Evolutionary conservation across 1,140 invertebrate species (phyloP).

Genomic region (Pararge aegeria): DNA sequence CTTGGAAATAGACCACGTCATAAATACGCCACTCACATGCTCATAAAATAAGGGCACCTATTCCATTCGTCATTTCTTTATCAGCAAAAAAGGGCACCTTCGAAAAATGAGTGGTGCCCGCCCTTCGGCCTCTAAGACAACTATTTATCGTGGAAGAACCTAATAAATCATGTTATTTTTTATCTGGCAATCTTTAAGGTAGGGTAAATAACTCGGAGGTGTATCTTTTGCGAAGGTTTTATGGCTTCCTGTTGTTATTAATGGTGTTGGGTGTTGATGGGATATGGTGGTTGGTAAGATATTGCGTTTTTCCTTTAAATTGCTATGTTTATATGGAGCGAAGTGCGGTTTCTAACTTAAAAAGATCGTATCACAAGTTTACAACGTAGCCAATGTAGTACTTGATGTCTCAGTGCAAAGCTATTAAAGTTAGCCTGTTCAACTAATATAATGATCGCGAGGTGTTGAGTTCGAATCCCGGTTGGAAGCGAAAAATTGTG

Average conservation of each 20-base stretch:
- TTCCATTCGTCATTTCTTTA: conserved; percentile 72
- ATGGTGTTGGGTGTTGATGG: conserved; percentile 45
- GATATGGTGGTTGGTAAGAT: background rate
- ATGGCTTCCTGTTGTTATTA: conserved; percentile 44
- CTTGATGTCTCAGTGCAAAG: too few species aligned
- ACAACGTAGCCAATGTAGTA: too few species aligned
- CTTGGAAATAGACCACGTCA: conserved; percentile 34
- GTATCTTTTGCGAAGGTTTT: conserved; percentile 42
- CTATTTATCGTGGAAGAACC: conserved; percentile 65
- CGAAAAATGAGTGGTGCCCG: conserved; percentile 60
- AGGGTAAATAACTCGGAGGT: conserved; percentile 47
- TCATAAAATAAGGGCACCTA: conserved; percentile 56
- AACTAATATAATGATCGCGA: too few species aligned
- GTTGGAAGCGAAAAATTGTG: too few species aligned
- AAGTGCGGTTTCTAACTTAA: too few species aligned
- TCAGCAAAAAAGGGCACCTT: conserved; percentile 67
- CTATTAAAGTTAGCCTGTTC: too few species aligned
- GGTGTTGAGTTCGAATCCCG: too few species aligned
- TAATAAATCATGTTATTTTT: conserved; percentile 67
- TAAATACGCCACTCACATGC: conserved; percentile 29
- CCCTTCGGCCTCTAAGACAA: conserved; percentile 67
- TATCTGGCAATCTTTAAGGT: conserved; percentile 68
- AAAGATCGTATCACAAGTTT: too few species aligned
- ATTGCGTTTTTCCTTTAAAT: background rate
- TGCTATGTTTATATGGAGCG: background rate